These are phyloP conservation scores for Drosophila meridionalis DNA, from an alignment of 2,888 invertebrate genomes.

Conservation along the genomic window DNA sequence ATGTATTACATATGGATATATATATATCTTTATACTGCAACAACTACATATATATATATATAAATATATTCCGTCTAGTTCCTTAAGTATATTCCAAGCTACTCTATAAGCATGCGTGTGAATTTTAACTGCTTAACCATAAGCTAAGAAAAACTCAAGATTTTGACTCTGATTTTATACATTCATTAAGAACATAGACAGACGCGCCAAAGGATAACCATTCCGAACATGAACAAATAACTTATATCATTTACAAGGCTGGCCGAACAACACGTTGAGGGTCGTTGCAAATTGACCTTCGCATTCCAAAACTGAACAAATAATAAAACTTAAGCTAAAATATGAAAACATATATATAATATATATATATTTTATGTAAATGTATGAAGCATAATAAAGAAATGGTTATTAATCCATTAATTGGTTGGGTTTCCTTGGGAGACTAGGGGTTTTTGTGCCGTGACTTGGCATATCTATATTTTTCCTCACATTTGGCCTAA, in stretches of 20 bases:
- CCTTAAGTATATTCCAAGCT: constrained; percentile 37
- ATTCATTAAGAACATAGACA: constrained; percentile 18
- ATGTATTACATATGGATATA: constrained; percentile 34
- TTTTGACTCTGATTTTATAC: constrained; percentile 29
- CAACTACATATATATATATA: constrained; percentile 25
- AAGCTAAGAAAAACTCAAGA: constrained; percentile 21
- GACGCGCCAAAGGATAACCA: constrained; percentile 45
- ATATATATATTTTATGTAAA: constrained; percentile 30
- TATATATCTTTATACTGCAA: constrained; percentile 18
- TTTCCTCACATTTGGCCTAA: too few relatives aligned
- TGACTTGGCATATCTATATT: too few relatives aligned
- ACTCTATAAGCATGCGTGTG: constrained; percentile 36
- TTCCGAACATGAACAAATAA: constrained; percentile 19
- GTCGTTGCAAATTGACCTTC: constrained; percentile 21
- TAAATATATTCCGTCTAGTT: constrained; percentile 13
- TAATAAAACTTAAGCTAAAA: constrained; percentile 17
- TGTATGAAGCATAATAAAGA: constrained; percentile 6
- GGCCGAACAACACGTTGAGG: constrained; percentile 19
- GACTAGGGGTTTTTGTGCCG: too few relatives aligned
- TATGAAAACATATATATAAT: not conserved
- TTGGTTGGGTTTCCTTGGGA: not conserved
- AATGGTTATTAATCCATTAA: constrained; percentile 3
- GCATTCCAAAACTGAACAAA: constrained; percentile 35
- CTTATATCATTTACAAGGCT: constrained; percentile 58
- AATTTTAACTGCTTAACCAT: constrained; percentile 39